A percentile compares a stretch with the other conserved stretches of the same genome.
Evolutionary conservation across 2,113 vertebrate genomes (phyloP).

Genomic region (Zeus faber): DNA sequence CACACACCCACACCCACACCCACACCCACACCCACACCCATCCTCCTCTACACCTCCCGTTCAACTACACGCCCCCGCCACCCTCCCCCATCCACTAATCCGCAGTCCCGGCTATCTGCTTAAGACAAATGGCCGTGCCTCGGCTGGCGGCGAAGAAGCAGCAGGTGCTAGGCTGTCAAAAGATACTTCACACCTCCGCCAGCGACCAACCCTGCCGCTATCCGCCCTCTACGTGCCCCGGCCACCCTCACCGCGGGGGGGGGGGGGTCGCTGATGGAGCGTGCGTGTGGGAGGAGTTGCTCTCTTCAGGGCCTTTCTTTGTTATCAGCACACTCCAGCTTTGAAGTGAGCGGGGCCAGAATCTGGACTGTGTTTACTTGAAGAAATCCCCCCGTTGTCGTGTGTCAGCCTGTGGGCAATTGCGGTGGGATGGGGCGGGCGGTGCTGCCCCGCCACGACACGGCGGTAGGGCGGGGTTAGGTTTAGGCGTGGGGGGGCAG

Average conservation of each 20-base stretch:
- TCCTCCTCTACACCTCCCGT: conserved; percentile 20
- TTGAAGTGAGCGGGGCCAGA: conserved; percentile 68
- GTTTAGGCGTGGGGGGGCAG: conserved; percentile 44
- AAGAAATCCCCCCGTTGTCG: conserved; percentile 63
- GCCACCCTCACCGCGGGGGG: conserved; percentile 3
- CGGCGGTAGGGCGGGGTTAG: conserved; percentile 35
- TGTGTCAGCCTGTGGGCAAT: conserved; percentile 62
- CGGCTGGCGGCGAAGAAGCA: conserved; percentile 47
- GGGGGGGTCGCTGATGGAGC: conserved; percentile 4
- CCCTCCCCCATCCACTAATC: conserved; percentile 38
- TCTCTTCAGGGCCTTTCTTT: conserved; percentile 51
- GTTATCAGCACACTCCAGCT: conserved; percentile 70
- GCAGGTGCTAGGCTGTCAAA: conserved; percentile 75
- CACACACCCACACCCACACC: conserved; percentile 10
- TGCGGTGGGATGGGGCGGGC: conserved; percentile 46
- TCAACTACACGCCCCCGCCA: conserved; percentile 39
- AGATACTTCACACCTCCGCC: conserved; percentile 65
- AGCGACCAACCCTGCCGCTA: conserved; percentile 4
- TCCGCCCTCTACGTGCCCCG: conserved; percentile 11
- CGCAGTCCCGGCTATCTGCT: conserved; percentile 36
- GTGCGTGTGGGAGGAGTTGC: too few species aligned
- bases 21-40: conserved; percentile 17
- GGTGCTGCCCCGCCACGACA: conserved; percentile 51
- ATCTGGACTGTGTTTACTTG: conserved; percentile 68
- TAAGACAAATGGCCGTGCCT: conserved; percentile 57